Conservation (phyloP, 1,140 invertebrate species). For the Eumeta japonica region DNA sequence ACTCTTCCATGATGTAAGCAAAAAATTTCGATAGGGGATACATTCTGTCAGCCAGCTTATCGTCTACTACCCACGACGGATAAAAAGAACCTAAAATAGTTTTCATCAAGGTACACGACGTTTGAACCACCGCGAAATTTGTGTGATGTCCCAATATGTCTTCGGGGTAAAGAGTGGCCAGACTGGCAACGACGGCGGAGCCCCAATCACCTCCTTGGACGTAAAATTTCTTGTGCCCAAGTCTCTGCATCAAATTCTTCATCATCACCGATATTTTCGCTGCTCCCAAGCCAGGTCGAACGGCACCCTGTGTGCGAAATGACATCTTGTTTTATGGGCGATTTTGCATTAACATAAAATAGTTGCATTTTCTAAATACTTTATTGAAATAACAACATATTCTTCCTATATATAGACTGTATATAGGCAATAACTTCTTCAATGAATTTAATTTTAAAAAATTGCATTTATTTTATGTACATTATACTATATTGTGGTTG, state of each 20-base stretch:
- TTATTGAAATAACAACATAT: neutral
- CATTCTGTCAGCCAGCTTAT: conserved; percentile 55
- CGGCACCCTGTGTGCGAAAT: conserved; percentile 58
- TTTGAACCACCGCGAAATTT: conserved; percentile 14
- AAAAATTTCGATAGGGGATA: conserved; percentile 60
- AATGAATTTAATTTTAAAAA: too few relatives aligned
- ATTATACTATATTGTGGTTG: too few relatives aligned
- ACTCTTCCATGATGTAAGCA: conserved; percentile 62
- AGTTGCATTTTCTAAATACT: neutral
- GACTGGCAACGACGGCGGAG: conserved; percentile 56
- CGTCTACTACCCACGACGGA: conserved; percentile 21
- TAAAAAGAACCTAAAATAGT: conserved; percentile 13
- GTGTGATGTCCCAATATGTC: conserved; percentile 60
- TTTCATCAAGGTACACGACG: conserved; percentile 5
- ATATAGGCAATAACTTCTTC: too few relatives aligned
- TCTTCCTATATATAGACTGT: too few relatives aligned
- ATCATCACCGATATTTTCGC: conserved; percentile 72
- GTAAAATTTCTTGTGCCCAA: conserved; percentile 76
- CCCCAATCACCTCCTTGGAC: conserved; percentile 89
- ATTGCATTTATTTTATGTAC: too few relatives aligned
- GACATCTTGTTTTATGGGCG: too few relatives aligned
- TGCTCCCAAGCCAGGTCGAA: conserved; percentile 63
- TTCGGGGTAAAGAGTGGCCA: conserved; percentile 72
- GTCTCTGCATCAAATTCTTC: conserved; percentile 78
- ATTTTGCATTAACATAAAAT: neutral